Conservation (phyloP, 2,888 invertebrate genomes). For the Polylopha cassiicola region DNA sequence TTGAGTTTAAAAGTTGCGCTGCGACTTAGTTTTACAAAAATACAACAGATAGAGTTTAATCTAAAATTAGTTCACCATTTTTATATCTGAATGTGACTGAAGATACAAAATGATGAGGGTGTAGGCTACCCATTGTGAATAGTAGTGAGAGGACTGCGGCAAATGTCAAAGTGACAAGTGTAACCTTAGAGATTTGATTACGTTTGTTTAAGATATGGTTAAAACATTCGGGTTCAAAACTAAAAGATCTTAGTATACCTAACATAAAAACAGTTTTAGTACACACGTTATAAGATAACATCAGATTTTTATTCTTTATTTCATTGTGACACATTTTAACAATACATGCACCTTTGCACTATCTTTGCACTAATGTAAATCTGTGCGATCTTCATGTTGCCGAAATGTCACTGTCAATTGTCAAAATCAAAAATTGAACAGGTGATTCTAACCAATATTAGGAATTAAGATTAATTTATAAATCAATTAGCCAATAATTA, state of each 20-base stretch:
- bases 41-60: slow-evolving; percentile 14
- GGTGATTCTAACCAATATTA: too few relatives aligned
- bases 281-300: too few relatives aligned
- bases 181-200: not conserved
- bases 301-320: too few relatives aligned
- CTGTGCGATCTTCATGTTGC: too few relatives aligned
- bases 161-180: slow-evolving; percentile 15
- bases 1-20: too few relatives aligned
- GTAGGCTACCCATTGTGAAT: slow-evolving; percentile 15
- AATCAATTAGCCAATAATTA: slow-evolving; percentile 24
- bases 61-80: slow-evolving; percentile 21
- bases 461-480: not conserved
- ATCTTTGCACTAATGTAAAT: too few relatives aligned
- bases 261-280: too few relatives aligned
- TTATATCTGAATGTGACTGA: slow-evolving; percentile 14
- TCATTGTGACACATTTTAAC: too few relatives aligned
- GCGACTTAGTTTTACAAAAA: slow-evolving; percentile 9
- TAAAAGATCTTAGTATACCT: too few relatives aligned
- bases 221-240: not conserved
- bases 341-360: too few relatives aligned
- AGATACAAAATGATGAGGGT: too few relatives aligned
- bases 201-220: slow-evolving; percentile 2
- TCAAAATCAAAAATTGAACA: too few relatives aligned
- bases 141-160: slow-evolving; percentile 3
- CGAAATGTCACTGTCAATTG: slow-evolving; percentile 1